These are phyloP conservation scores for Artibeus jamaicensis DNA, from an alignment of 2,797 vertebrate species.

Conservation along the genomic window DNA sequence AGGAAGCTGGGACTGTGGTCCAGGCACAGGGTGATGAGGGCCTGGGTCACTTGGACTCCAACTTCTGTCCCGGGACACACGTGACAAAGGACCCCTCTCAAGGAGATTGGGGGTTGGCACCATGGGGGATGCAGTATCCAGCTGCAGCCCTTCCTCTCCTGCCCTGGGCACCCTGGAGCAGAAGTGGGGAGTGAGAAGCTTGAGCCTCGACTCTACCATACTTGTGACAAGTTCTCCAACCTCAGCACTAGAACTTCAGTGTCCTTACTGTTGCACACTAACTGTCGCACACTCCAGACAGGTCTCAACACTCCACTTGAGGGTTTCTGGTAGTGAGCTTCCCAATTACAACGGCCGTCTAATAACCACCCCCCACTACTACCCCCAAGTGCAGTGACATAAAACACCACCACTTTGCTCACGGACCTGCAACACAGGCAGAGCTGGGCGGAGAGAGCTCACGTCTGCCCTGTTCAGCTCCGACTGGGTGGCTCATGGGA, in stretches of 20 bases:
- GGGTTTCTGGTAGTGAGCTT: background rate
- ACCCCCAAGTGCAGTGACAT: background rate
- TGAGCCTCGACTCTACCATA: background rate
- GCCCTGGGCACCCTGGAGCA: rapidly evolving
- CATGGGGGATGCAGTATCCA: rapidly evolving
- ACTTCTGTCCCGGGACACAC: background rate
- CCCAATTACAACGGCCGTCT: background rate
- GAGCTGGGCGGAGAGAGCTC: background rate
- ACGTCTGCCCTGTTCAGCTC: background rate
- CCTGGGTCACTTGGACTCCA: background rate
- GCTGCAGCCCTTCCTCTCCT: background rate
- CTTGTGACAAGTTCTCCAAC: background rate
- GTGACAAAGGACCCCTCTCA: background rate
- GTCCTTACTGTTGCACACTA: background rate
- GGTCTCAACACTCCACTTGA: background rate
- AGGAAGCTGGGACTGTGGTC: background rate
- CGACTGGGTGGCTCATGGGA: rapidly evolving
- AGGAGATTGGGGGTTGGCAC: background rate
- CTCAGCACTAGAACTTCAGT: background rate
- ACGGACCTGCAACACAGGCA: background rate
- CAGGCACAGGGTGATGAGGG: rapidly evolving
- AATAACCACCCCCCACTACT: background rate
- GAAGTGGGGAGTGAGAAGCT: background rate
- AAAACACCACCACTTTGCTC: background rate
- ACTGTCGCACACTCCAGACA: background rate